A percentile compares a stretch with the other conserved stretches of the same genome.
Conservation (phyloP, 64 coral and sea anemone species). For the Porites lutea region DNA sequence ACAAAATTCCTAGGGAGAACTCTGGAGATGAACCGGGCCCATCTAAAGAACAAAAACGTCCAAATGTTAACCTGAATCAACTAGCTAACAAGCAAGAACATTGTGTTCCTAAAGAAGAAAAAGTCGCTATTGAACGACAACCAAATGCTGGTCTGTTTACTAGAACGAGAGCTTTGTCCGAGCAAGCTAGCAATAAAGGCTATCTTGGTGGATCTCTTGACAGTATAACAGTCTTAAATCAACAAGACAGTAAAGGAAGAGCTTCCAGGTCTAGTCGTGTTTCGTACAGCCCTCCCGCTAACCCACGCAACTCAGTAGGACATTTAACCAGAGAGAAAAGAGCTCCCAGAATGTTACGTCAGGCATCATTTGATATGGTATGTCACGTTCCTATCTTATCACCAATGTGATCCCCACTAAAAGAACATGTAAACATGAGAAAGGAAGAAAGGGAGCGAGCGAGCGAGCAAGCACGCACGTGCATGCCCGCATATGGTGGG, state of each 20-base stretch:
- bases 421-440: too few species aligned
- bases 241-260: background rate
- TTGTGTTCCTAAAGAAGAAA: background rate
- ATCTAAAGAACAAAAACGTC: background rate
- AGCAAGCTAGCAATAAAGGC: background rate
- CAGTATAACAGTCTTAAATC: background rate
- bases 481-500: too few species aligned
- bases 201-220: conserved; percentile 21
- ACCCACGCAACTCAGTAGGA: background rate
- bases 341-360: conserved; percentile 32
- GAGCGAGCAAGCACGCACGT: too few species aligned
- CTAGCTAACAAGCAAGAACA: background rate
- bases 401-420: too few species aligned
- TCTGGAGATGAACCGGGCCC: background rate
- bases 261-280: background rate
- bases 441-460: too few species aligned
- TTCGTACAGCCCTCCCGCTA: background rate
- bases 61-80: background rate
- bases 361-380: conserved; percentile 2
- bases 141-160: background rate
- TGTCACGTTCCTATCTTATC: background rate
- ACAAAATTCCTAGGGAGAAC: too few species aligned
- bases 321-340: conserved; percentile 31
- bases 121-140: background rate
- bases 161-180: background rate